These are phyloP conservation scores for Caerostris darwini DNA, from an alignment of 1,140 invertebrate genomes.

Conservation along the genomic window DNA sequence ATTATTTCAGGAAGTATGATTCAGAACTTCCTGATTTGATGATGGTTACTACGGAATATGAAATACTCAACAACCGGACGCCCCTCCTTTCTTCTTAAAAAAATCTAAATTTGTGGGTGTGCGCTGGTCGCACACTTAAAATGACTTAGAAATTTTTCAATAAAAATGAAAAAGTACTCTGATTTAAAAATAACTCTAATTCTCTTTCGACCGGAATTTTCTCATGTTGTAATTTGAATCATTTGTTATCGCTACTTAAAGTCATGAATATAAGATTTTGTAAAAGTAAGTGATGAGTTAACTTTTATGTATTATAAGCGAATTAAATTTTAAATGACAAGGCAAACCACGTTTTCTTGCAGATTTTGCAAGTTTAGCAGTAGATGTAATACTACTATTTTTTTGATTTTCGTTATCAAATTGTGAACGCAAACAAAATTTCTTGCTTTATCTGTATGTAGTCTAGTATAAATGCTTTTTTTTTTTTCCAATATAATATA, in stretches of 20 bases:
- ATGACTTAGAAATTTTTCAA: background rate
- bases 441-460: too few relatives aligned
- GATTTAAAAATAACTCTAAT: background rate
- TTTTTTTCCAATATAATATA: too few relatives aligned
- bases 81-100: background rate
- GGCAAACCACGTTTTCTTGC: too few relatives aligned
- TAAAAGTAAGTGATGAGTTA: conserved; percentile 35
- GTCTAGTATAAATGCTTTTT: too few relatives aligned
- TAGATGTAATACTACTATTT: too few relatives aligned
- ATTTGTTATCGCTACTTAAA: conserved; percentile 13
- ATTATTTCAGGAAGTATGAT: background rate
- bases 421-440: too few relatives aligned
- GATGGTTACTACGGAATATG: background rate
- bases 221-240: background rate
- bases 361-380: too few relatives aligned
- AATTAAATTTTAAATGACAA: too few relatives aligned
- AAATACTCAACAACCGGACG: conserved; percentile 37
- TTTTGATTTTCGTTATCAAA: too few relatives aligned
- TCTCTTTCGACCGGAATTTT: background rate
- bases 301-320: background rate
- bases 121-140: conserved; percentile 23
- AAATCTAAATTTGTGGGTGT: background rate
- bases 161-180: background rate
- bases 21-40: background rate
- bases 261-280: conserved; percentile 46